Percentiles rank a stretch among this genome's conserved stretches.
Evolutionary conservation across 92 coral and sea anemone species (phyloP).

Genomic region (Bergia sp.): DNA sequence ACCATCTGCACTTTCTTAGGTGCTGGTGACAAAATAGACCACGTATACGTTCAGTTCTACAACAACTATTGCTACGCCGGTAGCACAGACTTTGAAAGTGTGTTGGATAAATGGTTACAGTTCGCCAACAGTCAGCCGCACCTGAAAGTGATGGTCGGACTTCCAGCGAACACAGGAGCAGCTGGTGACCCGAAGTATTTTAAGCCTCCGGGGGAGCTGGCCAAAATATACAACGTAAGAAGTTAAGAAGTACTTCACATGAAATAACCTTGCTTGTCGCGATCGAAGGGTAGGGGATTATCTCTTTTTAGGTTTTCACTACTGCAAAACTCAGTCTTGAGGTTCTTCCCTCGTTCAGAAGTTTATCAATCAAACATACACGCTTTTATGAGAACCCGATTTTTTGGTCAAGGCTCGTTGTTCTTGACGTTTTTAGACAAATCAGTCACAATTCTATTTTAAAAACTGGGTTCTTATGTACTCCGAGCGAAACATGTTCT

Average conservation of each 20-base stretch:
- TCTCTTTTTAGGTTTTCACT: neutral
- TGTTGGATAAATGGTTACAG: conserved; percentile 76
- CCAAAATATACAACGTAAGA: conserved; percentile 66
- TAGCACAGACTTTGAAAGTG: conserved; percentile 58
- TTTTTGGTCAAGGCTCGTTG: neutral
- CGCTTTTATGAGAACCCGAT: neutral
- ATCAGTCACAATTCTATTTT: neutral
- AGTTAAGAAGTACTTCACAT: neutral
- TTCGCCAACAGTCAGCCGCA: conserved; percentile 69
- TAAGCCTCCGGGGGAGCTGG: conserved; percentile 76
- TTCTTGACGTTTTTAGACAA: too few species aligned
- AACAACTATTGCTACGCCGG: conserved; percentile 88
- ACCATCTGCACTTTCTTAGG: conserved; percentile 45
- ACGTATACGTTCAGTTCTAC: conserved; percentile 77
- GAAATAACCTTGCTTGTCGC: neutral
- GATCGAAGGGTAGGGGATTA: neutral
- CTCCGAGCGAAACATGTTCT: too few species aligned
- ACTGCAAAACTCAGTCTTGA: too few species aligned
- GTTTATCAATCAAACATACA: too few species aligned
- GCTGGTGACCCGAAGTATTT: conserved; percentile 78
- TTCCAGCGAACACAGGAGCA: conserved; percentile 72
- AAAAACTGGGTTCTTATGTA: too few species aligned
- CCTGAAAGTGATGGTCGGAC: conserved; percentile 62
- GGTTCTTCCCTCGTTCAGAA: too few species aligned
- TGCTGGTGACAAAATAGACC: conserved; percentile 77